phyloP scores from a whole-genome alignment of 2,888 invertebrate genomes.

The Odontocerum albicorne region DNA sequence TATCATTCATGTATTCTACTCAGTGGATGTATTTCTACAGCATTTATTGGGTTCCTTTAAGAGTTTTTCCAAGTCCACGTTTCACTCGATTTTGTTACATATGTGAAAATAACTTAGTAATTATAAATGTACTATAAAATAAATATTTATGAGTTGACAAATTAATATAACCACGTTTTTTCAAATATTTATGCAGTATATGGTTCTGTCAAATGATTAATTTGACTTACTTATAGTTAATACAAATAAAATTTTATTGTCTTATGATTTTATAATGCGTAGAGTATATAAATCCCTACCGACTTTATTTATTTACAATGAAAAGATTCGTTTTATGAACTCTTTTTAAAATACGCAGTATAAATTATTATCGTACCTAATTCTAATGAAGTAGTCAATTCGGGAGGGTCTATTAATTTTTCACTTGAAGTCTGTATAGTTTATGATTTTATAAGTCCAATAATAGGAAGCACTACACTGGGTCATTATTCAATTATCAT shows the following conservation, averaged over 20 bases:
- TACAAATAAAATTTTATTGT: slow-evolving; percentile 36
- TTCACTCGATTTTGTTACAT: too few relatives aligned
- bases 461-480: slow-evolving; percentile 11
- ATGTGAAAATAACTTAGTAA: too few relatives aligned
- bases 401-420: slow-evolving; percentile 10
- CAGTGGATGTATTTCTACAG: too few relatives aligned
- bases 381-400: slow-evolving; percentile 23
- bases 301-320: slow-evolving; percentile 27
- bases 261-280: slow-evolving; percentile 34
- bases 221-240: slow-evolving; percentile 34
- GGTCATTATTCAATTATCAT: slow-evolving; percentile 22
- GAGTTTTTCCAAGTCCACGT: too few relatives aligned
- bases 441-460: slow-evolving; percentile 28
- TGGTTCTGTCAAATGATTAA: too few relatives aligned
- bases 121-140: too few relatives aligned
- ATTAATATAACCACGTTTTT: too few relatives aligned
- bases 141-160: too few relatives aligned
- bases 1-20: too few relatives aligned
- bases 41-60: too few relatives aligned
- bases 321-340: slow-evolving; percentile 34
- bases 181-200: too few relatives aligned
- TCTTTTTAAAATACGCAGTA: slow-evolving; percentile 27
- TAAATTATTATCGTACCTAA: slow-evolving; percentile 21
- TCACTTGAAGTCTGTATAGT: slow-evolving; percentile 15
- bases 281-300: slow-evolving; percentile 31